phyloP scores from a whole-genome alignment of 2,113 vertebrate species.

The Poeciliopsis retropinna region DNA sequence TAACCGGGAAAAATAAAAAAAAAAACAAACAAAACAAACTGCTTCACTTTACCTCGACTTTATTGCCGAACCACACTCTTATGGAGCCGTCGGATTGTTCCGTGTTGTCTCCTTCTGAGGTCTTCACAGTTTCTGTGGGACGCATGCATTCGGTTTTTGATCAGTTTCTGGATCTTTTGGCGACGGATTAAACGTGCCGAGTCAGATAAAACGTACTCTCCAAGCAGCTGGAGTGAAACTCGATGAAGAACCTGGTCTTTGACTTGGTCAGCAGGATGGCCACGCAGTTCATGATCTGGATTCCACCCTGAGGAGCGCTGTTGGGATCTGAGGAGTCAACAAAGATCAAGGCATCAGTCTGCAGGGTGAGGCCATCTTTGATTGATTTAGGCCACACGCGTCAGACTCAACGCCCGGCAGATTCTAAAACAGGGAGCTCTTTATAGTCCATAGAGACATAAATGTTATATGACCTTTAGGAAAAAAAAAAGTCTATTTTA shows the following conservation, averaged over 20 bases:
- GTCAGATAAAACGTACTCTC: conserved; percentile 81
- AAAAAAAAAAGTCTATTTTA: too few species aligned
- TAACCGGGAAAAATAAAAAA: too few species aligned
- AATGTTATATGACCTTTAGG: too few species aligned
- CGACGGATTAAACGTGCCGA: neutral
- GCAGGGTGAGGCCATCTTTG: neutral
- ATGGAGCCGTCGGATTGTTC: conserved; percentile 86
- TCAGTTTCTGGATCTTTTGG: neutral
- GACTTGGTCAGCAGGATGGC: conserved; percentile 93
- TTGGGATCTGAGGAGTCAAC: conserved; percentile 80
- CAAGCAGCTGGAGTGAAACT: conserved; percentile 95
- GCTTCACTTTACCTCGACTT: conserved; percentile 86
- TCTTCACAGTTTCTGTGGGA: conserved; percentile 89
- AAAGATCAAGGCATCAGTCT: conserved; percentile 1
- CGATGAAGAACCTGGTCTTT: conserved; percentile 96
- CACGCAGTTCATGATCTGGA: conserved; percentile 89
- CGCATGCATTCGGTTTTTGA: conserved; percentile 6
- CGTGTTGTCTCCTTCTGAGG: conserved; percentile 91
- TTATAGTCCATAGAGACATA: too few species aligned
- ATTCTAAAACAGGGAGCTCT: too few species aligned
- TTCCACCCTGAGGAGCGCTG: conserved; percentile 85
- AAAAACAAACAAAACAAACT: too few species aligned
- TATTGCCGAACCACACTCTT: conserved; percentile 88
- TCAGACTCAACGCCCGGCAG: too few species aligned
- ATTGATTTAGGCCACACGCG: neutral